These are phyloP conservation scores for Polietes domitor DNA, from an alignment of 2,888 invertebrate genomes.

Conservation along the genomic window DNA sequence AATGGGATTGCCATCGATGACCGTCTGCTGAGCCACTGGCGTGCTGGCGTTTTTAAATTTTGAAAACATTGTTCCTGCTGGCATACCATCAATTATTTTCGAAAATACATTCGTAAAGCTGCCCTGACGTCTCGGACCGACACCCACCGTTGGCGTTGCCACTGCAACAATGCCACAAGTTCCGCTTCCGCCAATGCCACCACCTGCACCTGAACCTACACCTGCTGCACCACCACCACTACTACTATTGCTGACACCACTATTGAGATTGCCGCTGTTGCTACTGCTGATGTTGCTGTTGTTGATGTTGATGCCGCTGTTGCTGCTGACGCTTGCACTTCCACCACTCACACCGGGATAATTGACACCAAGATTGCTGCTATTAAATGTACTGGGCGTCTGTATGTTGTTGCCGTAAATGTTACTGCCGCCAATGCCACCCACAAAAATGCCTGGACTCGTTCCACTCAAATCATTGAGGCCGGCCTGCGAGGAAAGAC, in stretches of 20 bases:
- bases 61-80: slow-evolving; percentile 86
- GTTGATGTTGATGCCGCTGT: not conserved
- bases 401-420: slow-evolving; percentile 62
- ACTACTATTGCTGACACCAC: slow-evolving; percentile 31
- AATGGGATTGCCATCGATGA: slow-evolving; percentile 90
- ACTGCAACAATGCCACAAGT: slow-evolving; percentile 33
- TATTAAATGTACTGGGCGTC: slow-evolving; percentile 60
- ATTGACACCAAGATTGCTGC: slow-evolving; percentile 44
- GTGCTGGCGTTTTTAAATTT: slow-evolving; percentile 85
- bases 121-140: slow-evolving; percentile 75
- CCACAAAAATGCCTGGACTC: slow-evolving; percentile 60
- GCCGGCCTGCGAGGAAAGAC: slow-evolving; percentile 56
- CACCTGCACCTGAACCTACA: slow-evolving; percentile 22
- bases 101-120: slow-evolving; percentile 80
- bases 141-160: slow-evolving; percentile 19
- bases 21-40: slow-evolving; percentile 81
- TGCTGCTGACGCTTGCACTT: not conserved
- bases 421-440: slow-evolving; percentile 63
- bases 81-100: slow-evolving; percentile 81
- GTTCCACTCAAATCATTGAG: slow-evolving; percentile 61
- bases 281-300: not conserved
- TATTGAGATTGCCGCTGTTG: not conserved
- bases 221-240: slow-evolving; percentile 56
- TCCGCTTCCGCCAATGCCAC: slow-evolving; percentile 43
- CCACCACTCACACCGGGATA: not conserved